Conservation (phyloP, 1,140 invertebrate genomes). For the Prorops nasuta region DNA sequence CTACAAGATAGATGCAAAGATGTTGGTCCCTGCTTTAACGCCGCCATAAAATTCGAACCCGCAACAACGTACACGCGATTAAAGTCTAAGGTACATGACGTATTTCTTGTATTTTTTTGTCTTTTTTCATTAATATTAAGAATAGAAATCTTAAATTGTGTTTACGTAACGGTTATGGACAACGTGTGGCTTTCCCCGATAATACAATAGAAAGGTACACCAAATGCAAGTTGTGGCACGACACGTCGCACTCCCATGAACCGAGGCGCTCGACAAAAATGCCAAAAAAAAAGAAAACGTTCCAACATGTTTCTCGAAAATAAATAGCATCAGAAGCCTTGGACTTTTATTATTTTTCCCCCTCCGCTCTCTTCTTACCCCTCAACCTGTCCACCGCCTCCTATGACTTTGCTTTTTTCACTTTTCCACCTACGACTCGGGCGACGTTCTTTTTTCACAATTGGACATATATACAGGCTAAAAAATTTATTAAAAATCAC, state of each 20-base stretch:
- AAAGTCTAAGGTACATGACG: neutral
- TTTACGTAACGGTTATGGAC: neutral
- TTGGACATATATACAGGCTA: constrained; percentile 54
- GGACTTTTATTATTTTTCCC: no score
- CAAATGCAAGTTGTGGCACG: constrained; percentile 15
- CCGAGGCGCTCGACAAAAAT: constrained; percentile 14
- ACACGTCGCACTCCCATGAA: neutral
- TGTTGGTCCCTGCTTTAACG: no score
- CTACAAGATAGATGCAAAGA: no score
- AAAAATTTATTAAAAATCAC: constrained; percentile 51
- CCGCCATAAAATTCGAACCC: no score
- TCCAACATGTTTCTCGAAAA: no score
- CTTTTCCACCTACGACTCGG: no score
- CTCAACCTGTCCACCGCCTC: no score
- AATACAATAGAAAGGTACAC: constrained; percentile 6
- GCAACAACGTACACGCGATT: no score
- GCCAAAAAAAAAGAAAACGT: constrained; percentile 15
- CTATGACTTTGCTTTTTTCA: no score
- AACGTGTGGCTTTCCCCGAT: neutral
- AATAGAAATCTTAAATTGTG: neutral
- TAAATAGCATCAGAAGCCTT: no score
- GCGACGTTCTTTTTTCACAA: constrained; percentile 25
- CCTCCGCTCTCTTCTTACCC: constrained; percentile 7
- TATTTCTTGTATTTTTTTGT: neutral
- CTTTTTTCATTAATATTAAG: neutral